phyloP scores from a whole-genome alignment of 64 coral and sea anemone genomes.

The Orbicella faveolata region DNA sequence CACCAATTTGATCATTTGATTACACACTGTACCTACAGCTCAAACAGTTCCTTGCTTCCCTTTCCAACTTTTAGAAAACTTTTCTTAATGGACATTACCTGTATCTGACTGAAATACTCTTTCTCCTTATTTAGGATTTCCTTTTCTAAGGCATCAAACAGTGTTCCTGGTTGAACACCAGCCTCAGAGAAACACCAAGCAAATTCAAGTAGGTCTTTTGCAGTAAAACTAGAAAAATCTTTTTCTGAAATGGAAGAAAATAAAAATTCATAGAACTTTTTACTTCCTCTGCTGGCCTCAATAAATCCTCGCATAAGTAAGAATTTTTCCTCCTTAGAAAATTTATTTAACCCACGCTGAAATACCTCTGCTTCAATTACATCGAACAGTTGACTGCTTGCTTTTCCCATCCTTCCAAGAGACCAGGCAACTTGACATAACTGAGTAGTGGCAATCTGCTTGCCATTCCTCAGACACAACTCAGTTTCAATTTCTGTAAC shows the following conservation, averaged over 20 bases:
- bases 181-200: constrained; percentile 6
- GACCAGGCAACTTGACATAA: constrained; percentile 39
- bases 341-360: background rate
- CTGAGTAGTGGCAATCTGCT: background rate
- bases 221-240: background rate
- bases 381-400: constrained; percentile 20
- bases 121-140: constrained; percentile 31
- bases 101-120: background rate
- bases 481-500: constrained; percentile 10
- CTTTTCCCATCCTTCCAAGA: constrained; percentile 5
- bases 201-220: constrained; percentile 8
- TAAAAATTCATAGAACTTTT: background rate
- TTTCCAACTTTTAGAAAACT: constrained; percentile 23
- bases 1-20: too few species aligned
- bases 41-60: constrained; percentile 3
- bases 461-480: background rate
- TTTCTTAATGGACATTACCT: background rate
- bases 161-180: background rate
- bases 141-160: constrained; percentile 18
- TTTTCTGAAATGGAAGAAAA: background rate
- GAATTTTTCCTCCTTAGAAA: background rate
- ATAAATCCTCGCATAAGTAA: constrained; percentile 33
- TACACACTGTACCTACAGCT: background rate
- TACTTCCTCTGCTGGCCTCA: constrained; percentile 24
- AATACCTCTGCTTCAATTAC: constrained; percentile 15